Evolutionary conservation across 53 echinoderm and acorn worm species (phyloP).

Genomic region (Actinopyga echinites): DNA sequence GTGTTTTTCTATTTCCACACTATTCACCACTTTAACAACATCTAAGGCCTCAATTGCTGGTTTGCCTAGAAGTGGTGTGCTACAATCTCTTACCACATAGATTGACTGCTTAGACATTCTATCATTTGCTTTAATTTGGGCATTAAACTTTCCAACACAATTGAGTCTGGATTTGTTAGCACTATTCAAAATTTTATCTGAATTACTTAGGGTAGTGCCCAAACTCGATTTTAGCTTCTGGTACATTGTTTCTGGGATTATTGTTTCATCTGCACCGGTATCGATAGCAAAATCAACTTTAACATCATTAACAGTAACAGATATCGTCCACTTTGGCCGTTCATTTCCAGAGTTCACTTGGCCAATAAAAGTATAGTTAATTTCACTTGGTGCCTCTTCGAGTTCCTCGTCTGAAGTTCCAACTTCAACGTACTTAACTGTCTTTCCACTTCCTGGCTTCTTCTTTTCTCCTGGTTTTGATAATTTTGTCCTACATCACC

Average conservation of each 20-base stretch:
- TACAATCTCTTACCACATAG: neutral
- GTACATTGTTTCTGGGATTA: constrained; percentile 4
- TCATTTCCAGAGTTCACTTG: neutral
- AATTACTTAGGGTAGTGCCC: neutral
- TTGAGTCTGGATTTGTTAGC: constrained; percentile 4
- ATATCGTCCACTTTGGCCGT: neutral
- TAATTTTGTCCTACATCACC: no score
- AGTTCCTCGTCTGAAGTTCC: neutral
- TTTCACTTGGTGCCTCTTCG: neutral
- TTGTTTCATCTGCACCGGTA: constrained; percentile 22
- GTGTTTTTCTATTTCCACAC: constrained; percentile 9
- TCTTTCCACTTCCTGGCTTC: no score
- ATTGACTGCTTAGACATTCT: neutral
- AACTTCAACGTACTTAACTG: neutral
- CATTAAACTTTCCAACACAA: constrained; percentile 9
- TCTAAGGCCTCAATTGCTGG: constrained; percentile 25
- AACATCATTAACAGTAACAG: neutral
- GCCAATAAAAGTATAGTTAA: neutral
- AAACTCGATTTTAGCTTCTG: neutral
- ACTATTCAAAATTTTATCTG: constrained; percentile 19
- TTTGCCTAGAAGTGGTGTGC: neutral
- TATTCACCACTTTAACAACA: neutral
- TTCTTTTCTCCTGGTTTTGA: no score
- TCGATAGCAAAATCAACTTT: neutral
- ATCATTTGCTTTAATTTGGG: neutral